Evolutionary conservation across 2,113 vertebrate species (phyloP).

Genomic region (Dolichallabes microphthalmus): DNA sequence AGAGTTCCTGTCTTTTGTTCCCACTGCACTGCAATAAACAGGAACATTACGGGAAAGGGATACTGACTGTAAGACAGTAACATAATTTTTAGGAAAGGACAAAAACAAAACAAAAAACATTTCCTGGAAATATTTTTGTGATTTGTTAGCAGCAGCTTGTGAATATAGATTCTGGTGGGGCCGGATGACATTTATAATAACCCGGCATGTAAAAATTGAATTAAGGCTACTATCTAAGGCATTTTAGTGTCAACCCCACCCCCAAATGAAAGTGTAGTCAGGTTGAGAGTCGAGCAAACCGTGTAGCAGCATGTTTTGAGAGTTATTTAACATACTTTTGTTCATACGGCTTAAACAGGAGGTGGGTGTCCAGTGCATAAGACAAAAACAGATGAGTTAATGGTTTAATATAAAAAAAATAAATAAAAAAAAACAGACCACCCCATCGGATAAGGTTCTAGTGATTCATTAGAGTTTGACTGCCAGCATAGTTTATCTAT

Average conservation of each 20-base stretch:
- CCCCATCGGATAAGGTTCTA: neutral
- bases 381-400: neutral
- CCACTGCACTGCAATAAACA: neutral
- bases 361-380: neutral
- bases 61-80: neutral
- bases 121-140: neutral
- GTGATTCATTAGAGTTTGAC: neutral
- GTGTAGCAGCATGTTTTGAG: neutral
- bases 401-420: neutral
- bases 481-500: neutral
- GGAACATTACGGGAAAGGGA: neutral
- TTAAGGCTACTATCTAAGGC: neutral
- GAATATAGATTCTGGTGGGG: neutral
- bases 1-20: slow-evolving; percentile 13
- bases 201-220: neutral
- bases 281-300: neutral
- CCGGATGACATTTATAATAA: neutral
- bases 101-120: neutral
- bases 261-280: no score
- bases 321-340: neutral
- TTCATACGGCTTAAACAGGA: neutral
- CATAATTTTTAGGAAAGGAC: neutral
- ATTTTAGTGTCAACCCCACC: neutral
- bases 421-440: neutral
- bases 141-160: neutral